Evolutionary conservation across 2,113 vertebrate species (phyloP), one percentile per base, ranked within the genome.

Genomic region (Mustela nigripes): DNA sequence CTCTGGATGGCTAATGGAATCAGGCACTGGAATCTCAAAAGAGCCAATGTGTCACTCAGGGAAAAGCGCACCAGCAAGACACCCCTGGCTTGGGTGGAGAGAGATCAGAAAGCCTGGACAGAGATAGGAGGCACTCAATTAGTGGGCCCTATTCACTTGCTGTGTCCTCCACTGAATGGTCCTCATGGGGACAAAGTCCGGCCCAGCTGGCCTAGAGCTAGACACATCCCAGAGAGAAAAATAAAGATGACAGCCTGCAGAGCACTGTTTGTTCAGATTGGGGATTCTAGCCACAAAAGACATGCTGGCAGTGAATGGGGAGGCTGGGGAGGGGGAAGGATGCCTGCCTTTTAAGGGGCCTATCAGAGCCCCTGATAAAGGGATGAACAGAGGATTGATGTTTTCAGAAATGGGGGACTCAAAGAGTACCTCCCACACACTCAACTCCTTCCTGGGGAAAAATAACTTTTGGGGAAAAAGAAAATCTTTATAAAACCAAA

Each of bases 71-170:
- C 28, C 8, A 7, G 4, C 80, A 79, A 65, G 21, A 42, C 56
- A 79, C 50, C 50, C 67, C 53, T 50, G 73, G 58, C 1, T 16
- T 24, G 39, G 67, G 26, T n/a, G 26, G 22, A 90, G 0, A 4
- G 42, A 65, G 76, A 24, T 31, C 56, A 96, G 73, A 84, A 97
- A 98, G 56, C 22, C 8, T 1, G 74, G 73, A 48, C 63, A 74
- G 67, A 83, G 74, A 81, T 1, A 90, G 88, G 48, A 88, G 81
- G 0, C 36, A 10, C 62, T 94, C 65, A 26, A 33, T 84, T 63
- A 22, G 0, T 18, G 79, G 79, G 8, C 1, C 78, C 69, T 16
- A 15, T 56, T 58, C 76, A n/a, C 42, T 90, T 53, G 14, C 1
- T 1, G 81, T 4, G 53, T 82, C 42, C 83, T 94, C 83, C 1